Evolutionary conservation across 2,888 invertebrate genomes (phyloP), one percentile per base, ranked within the genome.

Genomic region (Rhodophaea formosa): DNA sequence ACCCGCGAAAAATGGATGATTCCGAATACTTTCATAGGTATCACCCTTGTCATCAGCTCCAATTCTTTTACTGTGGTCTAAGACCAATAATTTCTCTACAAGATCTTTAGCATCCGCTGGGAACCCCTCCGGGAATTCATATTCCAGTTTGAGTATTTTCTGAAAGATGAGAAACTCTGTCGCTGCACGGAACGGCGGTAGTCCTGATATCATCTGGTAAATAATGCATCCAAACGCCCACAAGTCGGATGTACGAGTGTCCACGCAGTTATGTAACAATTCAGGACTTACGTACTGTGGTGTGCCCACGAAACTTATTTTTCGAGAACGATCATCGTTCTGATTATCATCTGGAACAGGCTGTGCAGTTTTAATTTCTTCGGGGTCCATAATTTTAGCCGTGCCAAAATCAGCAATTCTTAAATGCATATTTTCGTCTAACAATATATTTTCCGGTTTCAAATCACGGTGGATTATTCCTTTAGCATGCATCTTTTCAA

Each of bases 251-350:
- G 96, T 94, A 57, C 93, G 93, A 52, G 95, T 94, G 56, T 95
- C 94, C 1, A 94, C 94, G 61, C 95, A 94, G 77, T 96, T 95
- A 61, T 95, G 96, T 54, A 99, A 91, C 62, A 99, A 93, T 90
- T 99, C 99, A 2, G 99, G 99, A 58, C 98, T 98, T 0, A 99
- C 98, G 85, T 99, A 99, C 82, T 99, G 99, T 1, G 99, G 99
- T 10, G 99, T 99, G 53, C 99, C 99, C 12, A 99, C 99, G 86
- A 99, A 99, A 82, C 97, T 97, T 74, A 95, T 95, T 71, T 93
- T 93, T 60, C 96, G 92, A 67, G 92, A 89, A 57, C 92, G 88
- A 59, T 88, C 86, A 69, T 84, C 86, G 66, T 84, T 80, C 12
- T 74, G 72, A 60, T 89, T 86, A 55, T 86, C 85, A 43, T 83